phyloP scores from a whole-genome alignment of 2,113 vertebrate species.

The Otus sunia region DNA sequence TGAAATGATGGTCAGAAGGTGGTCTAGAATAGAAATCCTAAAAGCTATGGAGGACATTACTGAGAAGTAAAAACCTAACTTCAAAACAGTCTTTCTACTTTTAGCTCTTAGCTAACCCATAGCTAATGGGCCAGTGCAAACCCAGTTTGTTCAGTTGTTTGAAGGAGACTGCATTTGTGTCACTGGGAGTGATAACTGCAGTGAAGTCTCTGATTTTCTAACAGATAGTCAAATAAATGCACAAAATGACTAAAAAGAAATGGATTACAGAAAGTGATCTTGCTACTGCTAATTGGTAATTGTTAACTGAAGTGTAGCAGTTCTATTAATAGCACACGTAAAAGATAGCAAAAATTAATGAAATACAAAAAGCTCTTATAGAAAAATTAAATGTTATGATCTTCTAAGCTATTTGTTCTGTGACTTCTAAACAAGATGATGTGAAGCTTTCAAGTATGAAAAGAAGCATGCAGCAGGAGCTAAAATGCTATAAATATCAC shows the following conservation, averaged over 20 bases:
- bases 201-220: not conserved
- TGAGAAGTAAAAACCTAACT: not conserved
- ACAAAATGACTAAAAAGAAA: not conserved
- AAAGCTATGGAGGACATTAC: not conserved
- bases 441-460: conserved; percentile 18
- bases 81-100: not conserved
- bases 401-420: conserved; percentile 40
- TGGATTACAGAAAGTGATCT: not conserved
- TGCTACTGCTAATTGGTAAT: not conserved
- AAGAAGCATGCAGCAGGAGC: not conserved
- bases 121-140: not conserved
- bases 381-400: conserved; percentile 49
- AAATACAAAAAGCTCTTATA: not conserved
- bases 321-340: not conserved
- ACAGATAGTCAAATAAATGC: not conserved
- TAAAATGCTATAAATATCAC: conserved; percentile 32
- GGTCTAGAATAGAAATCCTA: not conserved
- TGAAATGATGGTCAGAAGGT: not conserved
- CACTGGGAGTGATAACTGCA: not conserved
- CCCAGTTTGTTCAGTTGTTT: not conserved
- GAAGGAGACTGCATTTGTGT: not conserved
- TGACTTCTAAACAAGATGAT: conserved; percentile 42
- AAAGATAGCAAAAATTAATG: not conserved
- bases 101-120: not conserved
- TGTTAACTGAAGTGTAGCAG: not conserved